Base-by-base conservation (phyloP, 2,888 invertebrate genomes). In the Caenorhabditis uteleia region DNA sequence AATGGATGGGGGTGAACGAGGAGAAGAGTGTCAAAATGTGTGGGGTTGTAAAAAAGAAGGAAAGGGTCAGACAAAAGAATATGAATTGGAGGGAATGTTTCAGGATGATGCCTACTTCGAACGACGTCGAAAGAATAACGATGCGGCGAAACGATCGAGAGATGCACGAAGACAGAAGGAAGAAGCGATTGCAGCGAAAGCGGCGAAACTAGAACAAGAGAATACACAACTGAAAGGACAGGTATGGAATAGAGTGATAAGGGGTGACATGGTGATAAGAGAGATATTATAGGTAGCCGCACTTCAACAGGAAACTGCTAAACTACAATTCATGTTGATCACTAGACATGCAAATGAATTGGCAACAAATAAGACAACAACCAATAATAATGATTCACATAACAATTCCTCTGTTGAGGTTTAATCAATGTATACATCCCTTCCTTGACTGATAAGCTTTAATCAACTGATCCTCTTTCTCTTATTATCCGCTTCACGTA, bases 121-220 rank as follows among this genome's bases (percentile, higher is more conserved):
- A 77, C 88, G 93, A 54, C 86, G 95, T 10, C 88, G 91, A 70
- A 91, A 92, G 82, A 95, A 95, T 84, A 95, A 95, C 84, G 91
- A 90, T 68, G 95, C 95, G 0, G 95, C 95, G 0, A 95, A 95
- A 84, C 88, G 93, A 74, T 94, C 93, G 0, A 87, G 95, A 3
- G 95, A 95, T 80, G 89, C 92, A 0, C 87, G 95, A 58, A 88
- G 93, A 75, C 89, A 91, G 39, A 91, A 94, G 77, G 95, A 95
- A 84, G 92, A 94, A 73, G 92, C 93, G 77, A 89, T 94, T 47
- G 92, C 93, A 0, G 90, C 94, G 36, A 87, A 92, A 57, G 92
- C 92, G 0, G 90, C 91, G 0, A 91, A 89, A 77, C 86, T 95
- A 20, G 92, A 94, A 84, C 90, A 91, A 75, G 92, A 93, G 84